These are phyloP conservation scores for Anthonomus grandis DNA, from an alignment of 1,140 invertebrate genomes.

Conservation along the genomic window DNA sequence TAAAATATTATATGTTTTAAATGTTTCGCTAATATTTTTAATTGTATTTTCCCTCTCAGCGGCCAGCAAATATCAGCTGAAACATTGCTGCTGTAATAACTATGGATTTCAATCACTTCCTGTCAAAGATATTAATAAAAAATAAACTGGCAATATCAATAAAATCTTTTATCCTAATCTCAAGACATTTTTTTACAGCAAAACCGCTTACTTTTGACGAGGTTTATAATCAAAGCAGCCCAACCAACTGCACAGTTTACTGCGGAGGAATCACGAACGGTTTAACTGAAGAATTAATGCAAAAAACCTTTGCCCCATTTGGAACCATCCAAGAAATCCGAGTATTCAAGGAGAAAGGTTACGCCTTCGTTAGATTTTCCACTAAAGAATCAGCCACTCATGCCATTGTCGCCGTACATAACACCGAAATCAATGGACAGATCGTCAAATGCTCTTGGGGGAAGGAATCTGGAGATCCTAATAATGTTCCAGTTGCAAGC, in stretches of 20 bases:
- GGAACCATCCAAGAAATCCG: slow-evolving; percentile 95
- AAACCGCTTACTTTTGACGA: slow-evolving; percentile 66
- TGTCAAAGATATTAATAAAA: no score
- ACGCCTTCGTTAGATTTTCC: slow-evolving; percentile 96
- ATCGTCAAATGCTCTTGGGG: slow-evolving; percentile 99
- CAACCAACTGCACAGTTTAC: slow-evolving; percentile 98
- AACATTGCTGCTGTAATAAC: no score
- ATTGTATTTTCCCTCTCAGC: no score
- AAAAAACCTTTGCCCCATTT: slow-evolving; percentile 90
- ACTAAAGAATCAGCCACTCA: slow-evolving; percentile 95
- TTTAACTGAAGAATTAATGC: slow-evolving; percentile 92
- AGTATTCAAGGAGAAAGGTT: slow-evolving; percentile 99
- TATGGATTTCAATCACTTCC: no score
- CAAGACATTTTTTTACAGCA: slow-evolving; percentile 25
- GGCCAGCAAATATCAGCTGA: no score
- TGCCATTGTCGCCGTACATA: slow-evolving; percentile 96
- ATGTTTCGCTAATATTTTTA: no score
- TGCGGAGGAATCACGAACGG: slow-evolving; percentile 94
- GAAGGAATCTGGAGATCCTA: slow-evolving; percentile 83
- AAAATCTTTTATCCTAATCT: no score
- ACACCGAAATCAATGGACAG: slow-evolving; percentile 94
- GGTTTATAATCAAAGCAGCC: slow-evolving; percentile 95
- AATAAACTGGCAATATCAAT: no score
- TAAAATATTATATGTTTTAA: no score
- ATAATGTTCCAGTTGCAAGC: slow-evolving; percentile 52